These are phyloP conservation scores for Delphinus delphis DNA, from an alignment of 2,113 vertebrate genomes.

Conservation along the genomic window DNA sequence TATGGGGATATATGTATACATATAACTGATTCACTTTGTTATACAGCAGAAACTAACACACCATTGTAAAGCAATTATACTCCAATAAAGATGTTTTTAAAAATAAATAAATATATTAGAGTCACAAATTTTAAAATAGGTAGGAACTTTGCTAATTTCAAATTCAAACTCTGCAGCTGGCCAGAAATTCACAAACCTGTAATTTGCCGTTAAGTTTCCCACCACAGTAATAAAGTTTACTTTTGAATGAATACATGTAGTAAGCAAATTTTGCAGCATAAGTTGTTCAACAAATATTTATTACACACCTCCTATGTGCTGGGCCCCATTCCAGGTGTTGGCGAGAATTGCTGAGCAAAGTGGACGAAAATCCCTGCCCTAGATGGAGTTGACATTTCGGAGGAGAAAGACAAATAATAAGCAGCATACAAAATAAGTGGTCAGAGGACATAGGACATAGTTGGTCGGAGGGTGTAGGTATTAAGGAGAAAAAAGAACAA, in stretches of 20 bases:
- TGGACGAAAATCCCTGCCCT: neutral
- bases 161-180: neutral
- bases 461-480: too few relatives aligned
- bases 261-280: neutral
- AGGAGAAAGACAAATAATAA: neutral
- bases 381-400: neutral
- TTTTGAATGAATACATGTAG: neutral
- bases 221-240: neutral
- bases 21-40: too few relatives aligned
- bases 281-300: neutral
- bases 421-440: neutral
- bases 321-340: too few relatives aligned
- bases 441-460: neutral
- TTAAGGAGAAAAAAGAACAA: neutral
- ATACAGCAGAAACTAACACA: too few relatives aligned
- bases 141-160: neutral
- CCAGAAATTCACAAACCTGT: neutral
- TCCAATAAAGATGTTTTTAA: too few relatives aligned
- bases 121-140: neutral
- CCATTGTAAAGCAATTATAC: too few relatives aligned
- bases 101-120: neutral
- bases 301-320: neutral
- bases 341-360: neutral
- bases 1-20: too few relatives aligned
- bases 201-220: neutral